Evolutionary conservation across 2,888 invertebrate genomes (phyloP), one percentile per base, ranked within the genome.

Genomic region (Lottia scabra): DNA sequence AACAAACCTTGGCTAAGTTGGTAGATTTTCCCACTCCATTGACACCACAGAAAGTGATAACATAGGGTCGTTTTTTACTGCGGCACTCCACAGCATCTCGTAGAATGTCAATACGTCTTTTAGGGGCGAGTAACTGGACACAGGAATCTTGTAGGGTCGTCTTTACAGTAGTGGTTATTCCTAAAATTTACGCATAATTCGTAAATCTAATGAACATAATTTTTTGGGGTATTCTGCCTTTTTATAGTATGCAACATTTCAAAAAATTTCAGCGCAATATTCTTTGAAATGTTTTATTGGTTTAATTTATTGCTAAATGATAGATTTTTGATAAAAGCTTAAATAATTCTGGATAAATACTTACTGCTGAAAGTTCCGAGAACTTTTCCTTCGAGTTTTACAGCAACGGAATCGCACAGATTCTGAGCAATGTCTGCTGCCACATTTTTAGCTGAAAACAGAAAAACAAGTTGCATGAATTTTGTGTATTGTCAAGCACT

Each of bases 11-110:
- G 0, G 99, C 99, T 69, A 99, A 91, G 91, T 99, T 99, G 2
- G 99, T 99, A 0, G 98, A 98, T 87, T 99, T 99, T 69, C 99
- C 99, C 0, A 99, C 99, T 19, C 99, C 99, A 90, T 99, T 99
- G 1, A 96, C 99, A 74, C 99, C 99, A 90, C 99, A 99, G 88
- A 99, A 99, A 0, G 96, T 93, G 92, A 99, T 95, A 12, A 96
- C 94, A 88, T 96, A 99, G 0, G 99, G 98, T n/a, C 94, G 92
- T n/a, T 92, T 92, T 68, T 93, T 92, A 66, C 89, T 84, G 87
- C 94, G 94, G 0, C 97, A 95, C 85, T 99, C 98, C 85, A 97
- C 91, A 16, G 98, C 97, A 90, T 99, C 99, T 62, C 99, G 93
- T 63, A 99, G 91, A 84, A 99, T 97, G 91, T 99, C 98, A 62